phyloP scores from a whole-genome alignment of 2,797 vertebrate genomes.

The Alosa sapidissima region DNA sequence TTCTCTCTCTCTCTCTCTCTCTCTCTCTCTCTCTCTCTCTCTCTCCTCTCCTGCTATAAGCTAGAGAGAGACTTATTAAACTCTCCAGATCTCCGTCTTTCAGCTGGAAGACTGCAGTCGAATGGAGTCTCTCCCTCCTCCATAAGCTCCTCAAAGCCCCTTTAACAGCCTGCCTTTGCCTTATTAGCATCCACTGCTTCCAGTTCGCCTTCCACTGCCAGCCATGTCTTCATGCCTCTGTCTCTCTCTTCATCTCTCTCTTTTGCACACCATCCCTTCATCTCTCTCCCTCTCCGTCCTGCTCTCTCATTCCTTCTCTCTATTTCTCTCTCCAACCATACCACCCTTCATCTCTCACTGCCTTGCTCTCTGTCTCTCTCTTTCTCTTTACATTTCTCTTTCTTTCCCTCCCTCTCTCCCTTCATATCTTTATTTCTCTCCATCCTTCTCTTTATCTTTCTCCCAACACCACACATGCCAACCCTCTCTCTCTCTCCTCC shows the following conservation, averaged over 20 bases:
- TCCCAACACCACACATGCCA: background rate
- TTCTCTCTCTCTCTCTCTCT: constrained; percentile 43
- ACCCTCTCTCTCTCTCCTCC: background rate
- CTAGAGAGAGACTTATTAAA: constrained; percentile 57
- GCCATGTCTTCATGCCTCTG: constrained; percentile 14
- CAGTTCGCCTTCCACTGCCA: background rate
- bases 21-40: constrained; percentile 50
- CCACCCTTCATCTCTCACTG: background rate
- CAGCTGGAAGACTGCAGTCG: constrained; percentile 53
- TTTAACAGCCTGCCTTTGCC: constrained; percentile 62
- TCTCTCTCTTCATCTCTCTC: constrained; percentile 28
- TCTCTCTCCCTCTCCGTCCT: background rate
- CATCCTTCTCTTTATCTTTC: background rate
- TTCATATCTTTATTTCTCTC: background rate
- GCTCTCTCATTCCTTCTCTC: background rate
- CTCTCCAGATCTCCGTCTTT: constrained; percentile 42
- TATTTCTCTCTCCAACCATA: no score
- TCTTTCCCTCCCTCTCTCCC: constrained; percentile 1
- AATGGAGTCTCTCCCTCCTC: constrained; percentile 61
- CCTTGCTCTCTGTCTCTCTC: background rate
- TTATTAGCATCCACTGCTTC: constrained; percentile 63
- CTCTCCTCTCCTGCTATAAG: constrained; percentile 37
- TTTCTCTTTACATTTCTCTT: background rate
- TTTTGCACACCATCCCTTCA: background rate
- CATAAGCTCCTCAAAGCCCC: constrained; percentile 65